Base-by-base conservation (phyloP, 2,797 vertebrate genomes). In the Falco novaeseelandiae region DNA sequence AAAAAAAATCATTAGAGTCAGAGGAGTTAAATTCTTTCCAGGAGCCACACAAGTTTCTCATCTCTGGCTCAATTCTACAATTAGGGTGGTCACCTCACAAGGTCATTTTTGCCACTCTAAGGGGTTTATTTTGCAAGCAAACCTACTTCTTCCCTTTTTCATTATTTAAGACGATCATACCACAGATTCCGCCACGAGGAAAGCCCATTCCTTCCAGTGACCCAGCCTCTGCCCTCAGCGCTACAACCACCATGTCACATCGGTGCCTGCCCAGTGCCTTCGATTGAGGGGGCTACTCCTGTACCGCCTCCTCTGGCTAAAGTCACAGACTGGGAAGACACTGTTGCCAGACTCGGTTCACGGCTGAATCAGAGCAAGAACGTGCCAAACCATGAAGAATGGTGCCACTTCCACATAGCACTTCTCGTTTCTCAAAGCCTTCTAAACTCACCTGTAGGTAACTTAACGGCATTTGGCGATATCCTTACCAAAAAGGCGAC, bases 281-380 rank as follows among this genome's bases (percentile, higher is more conserved):
- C 4, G 19, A 29, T 0, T 4, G 23, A 36, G 32, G 17, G 3
- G 21, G 81, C 0, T 1, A 15, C 7, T 51, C 20, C 34, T 36
- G 2, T 3, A n/a, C 4, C 13, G 2, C 18, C 2, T 42, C 4
- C 21, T 16, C 29, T 8, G 8, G 7, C 12, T 42, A 34, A 49
- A 49, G 32, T 5, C 1, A 3, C n/a, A 30, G 34, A 52, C 49
- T 2, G 5, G 25, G 21, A 9, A 59, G 15, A 48, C 32, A 48
- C 0, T 11, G 30, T 12, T 44, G 34, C 42, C 48, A 73, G 23
- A 36, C 29, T 51, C 58, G 74, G 72, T 9, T 32, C 40, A 14
- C 0, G 2, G 10, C 22, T 20, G 48, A 62, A 65, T 34, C 20
- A 13, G 21, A 30, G 10, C 0, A 34, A n/a, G 38, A 85, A 70